Conservation (phyloP, 2,113 vertebrate species). For the Sceloporus tristichus region DNA sequence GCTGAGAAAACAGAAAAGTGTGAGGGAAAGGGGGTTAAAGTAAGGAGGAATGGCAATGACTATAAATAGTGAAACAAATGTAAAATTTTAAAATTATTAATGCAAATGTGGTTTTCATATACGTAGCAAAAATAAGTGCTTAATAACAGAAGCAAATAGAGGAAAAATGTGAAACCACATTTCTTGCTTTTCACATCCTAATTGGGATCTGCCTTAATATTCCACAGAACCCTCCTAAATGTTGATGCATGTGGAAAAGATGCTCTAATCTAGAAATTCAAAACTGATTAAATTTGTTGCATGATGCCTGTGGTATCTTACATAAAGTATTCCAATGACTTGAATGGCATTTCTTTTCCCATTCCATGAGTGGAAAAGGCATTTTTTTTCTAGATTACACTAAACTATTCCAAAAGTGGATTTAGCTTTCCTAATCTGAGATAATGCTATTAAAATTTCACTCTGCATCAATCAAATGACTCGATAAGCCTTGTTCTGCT, state of each 20-base stretch:
- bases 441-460: constrained; percentile 46
- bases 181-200: background rate
- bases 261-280: background rate
- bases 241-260: background rate
- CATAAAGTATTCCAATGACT: background rate
- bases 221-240: background rate
- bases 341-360: background rate
- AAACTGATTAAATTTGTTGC: background rate
- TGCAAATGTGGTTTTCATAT: background rate
- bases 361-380: background rate
- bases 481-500: constrained; percentile 37
- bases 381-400: constrained; percentile 7
- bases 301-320: background rate
- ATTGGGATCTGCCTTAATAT: background rate
- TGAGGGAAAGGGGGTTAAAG: background rate
- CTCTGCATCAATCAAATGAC: constrained; percentile 50
- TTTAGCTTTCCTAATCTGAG: constrained; percentile 62
- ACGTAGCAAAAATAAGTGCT: background rate
- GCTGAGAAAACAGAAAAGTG: background rate
- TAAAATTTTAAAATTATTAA: background rate
- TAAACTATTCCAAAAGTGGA: constrained; percentile 37
- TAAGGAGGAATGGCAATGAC: background rate
- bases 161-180: background rate
- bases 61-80: background rate
- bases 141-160: background rate